Conservation (phyloP, 2,888 invertebrate genomes). For the Platycnemis pennipes region DNA sequence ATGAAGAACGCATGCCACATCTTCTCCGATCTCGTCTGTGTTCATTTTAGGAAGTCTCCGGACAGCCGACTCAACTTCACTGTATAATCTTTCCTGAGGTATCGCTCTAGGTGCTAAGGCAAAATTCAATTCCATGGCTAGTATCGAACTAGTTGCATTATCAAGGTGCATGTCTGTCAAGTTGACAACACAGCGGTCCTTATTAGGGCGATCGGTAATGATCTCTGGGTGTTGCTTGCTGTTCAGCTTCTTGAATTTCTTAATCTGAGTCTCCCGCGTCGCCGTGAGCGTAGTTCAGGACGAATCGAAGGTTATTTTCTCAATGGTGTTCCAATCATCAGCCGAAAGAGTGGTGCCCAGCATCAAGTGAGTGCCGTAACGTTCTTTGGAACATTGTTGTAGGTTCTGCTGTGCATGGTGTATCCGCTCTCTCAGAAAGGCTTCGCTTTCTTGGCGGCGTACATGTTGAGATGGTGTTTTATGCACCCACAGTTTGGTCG, state of each 20-base stretch:
- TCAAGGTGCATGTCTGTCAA: too few relatives aligned
- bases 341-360: background rate
- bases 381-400: background rate
- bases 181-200: too few relatives aligned
- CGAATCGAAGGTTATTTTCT: background rate
- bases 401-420: background rate
- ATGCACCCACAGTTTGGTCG: too few relatives aligned
- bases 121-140: too few relatives aligned
- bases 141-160: too few relatives aligned
- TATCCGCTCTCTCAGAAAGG: background rate
- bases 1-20: too few relatives aligned
- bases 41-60: too few relatives aligned
- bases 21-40: too few relatives aligned
- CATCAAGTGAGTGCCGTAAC: background rate
- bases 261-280: background rate
- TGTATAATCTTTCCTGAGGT: too few relatives aligned
- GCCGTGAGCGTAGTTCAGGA: background rate
- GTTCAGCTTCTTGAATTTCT: background rate
- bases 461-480: too few relatives aligned
- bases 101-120: too few relatives aligned
- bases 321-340: background rate
- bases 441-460: background rate
- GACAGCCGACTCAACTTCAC: too few relatives aligned
- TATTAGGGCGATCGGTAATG: background rate
- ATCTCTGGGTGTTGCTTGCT: background rate